Base-by-base conservation (phyloP, 2,113 vertebrate species). In the Semnornis frantzii region DNA sequence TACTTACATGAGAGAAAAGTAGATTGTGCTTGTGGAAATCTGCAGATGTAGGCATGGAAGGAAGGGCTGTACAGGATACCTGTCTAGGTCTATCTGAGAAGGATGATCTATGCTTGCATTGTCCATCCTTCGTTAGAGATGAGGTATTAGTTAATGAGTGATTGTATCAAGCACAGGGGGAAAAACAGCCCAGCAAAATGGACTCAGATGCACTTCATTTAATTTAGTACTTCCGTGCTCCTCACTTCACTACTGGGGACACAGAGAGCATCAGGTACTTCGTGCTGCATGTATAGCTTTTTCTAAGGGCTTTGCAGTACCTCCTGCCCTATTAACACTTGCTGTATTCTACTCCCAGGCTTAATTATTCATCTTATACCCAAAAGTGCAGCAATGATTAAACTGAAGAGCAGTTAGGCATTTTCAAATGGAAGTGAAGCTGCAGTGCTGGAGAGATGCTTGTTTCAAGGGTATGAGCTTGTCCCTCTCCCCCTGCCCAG, bases 321-420 rank as follows among this genome's bases (percentile, higher is more conserved):
- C 93, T 96, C 91, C 92, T 94, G 93, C 95, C 93, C 94, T 94
- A 87, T 94, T 95, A 95, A 87, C 91, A 91, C 94, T 95, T 86
- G 65, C 89, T 69, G 82, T 78, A 94, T 91, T 95, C 93, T 94
- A 93, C 89, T 97, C 94, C 87, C 95, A 94, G 85, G 93, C 79
- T 97, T 97, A 95, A 96, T 97, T 92, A 96, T 96, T 95, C 85
- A 85, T 94, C 87, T 94, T 95, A 96, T 94, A 95, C 94, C 93
- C 93, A 81, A 83, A 94, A 94, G 96, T 83, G 82, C 89, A 89
- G 87, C 91, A 83, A 95, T 91, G 91, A 96, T 96, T 96, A 94
- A 91, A 87, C 82, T 94, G 94, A 94, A 96, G 93, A 81, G 94
- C 93, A 94, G 75, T 80, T 92, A 87, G 85, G 87, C 60, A 39